These are phyloP conservation scores for Tenebrosternarchus preto DNA, from an alignment of 2,113 vertebrate species.

Conservation along the genomic window DNA sequence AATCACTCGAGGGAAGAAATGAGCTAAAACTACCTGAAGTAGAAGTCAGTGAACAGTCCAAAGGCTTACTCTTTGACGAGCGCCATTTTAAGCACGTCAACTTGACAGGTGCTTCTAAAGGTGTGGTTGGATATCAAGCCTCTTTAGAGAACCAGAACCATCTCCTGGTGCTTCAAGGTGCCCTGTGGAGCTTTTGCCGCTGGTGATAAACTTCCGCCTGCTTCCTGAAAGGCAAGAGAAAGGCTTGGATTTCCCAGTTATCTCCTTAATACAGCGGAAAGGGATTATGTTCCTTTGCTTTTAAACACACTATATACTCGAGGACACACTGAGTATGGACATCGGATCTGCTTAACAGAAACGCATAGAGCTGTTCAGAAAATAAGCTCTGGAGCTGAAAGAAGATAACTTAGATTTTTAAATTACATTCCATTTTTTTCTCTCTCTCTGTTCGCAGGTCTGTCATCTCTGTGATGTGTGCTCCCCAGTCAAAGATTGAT, in stretches of 20 bases:
- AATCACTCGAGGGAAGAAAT: slow-evolving; percentile 18
- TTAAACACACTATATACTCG: slow-evolving; percentile 4
- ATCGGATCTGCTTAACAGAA: slow-evolving; percentile 1
- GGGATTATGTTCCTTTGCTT: slow-evolving; percentile 24
- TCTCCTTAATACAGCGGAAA: slow-evolving; percentile 28
- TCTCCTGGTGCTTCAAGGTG: slow-evolving; percentile 39
- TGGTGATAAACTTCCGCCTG: slow-evolving; percentile 19
- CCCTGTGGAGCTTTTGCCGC: slow-evolving; percentile 32
- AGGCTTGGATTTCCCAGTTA: slow-evolving; percentile 18
- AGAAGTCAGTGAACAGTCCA: slow-evolving; percentile 34
- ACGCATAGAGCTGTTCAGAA: slow-evolving; percentile 1
- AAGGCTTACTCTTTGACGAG: slow-evolving; percentile 3
- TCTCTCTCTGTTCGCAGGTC: not conserved
- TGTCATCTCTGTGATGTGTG: not conserved
- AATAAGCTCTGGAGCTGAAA: not conserved
- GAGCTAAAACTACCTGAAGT: not conserved
- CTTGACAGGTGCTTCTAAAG: slow-evolving; percentile 43
- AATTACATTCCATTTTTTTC: slow-evolving; percentile 1
- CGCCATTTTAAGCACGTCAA: slow-evolving; percentile 37
- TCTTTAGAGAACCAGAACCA: slow-evolving; percentile 38
- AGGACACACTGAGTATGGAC: slow-evolving; percentile 2
- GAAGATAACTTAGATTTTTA: not conserved
- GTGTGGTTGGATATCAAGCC: slow-evolving; percentile 42
- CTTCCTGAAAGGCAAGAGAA: slow-evolving; percentile 23
- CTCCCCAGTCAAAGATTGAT: not conserved